Base-by-base conservation (phyloP, 2,797 vertebrate species). In the Acridotheres tristis region DNA sequence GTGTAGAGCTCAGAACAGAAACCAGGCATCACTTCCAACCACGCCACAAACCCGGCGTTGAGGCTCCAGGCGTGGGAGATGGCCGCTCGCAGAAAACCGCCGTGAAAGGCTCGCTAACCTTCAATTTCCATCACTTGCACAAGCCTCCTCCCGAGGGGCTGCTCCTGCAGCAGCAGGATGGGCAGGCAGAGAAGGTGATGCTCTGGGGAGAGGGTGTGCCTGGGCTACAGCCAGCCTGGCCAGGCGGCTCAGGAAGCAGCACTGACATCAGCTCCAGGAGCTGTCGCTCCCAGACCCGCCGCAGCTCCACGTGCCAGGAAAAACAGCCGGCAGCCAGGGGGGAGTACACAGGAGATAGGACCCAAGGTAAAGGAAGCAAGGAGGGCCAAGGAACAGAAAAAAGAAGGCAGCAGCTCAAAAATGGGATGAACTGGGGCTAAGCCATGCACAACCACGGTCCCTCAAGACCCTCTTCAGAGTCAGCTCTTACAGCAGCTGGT, bases 1-100 rank as follows among this genome's bases (percentile, higher is more conserved):
- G 62, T 5, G 27, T 17, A 51, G 17, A n/a, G 77, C 86, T 88
- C 58, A 34, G 42, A 68, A 68, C 18, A 68, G 63, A 85, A 78
- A 72, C 8, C 0, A 4, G 36, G 30, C 36, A 85, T 27, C 32
- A 3, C 57, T 84, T 80, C 75, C 69, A 88, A 40, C 43, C 21
- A 10, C 0, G 0, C 23, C 67, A 53, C 45, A 73, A 78, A 58
- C 19, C 16, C 3, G 0, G 62, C 0, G 0, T 2, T 18, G 57
- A 86, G 89, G 69, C 53, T 81, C 15, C 53, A 53, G 43, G 61
- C 1, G 1, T 12, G 25, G 32, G 62, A 61, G 71, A 27, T 1
- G 5, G 38, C 11, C 0, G 1, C 59, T 50, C 3, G 4, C 38
- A 69, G 67, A 73, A 88, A 72, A 75, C 0, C 0, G 0, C 68